Evolutionary conservation across 2,113 vertebrate genomes (phyloP), one percentile per base, ranked within the genome.

Genomic region (Aspiorhynchus laticeps): DNA sequence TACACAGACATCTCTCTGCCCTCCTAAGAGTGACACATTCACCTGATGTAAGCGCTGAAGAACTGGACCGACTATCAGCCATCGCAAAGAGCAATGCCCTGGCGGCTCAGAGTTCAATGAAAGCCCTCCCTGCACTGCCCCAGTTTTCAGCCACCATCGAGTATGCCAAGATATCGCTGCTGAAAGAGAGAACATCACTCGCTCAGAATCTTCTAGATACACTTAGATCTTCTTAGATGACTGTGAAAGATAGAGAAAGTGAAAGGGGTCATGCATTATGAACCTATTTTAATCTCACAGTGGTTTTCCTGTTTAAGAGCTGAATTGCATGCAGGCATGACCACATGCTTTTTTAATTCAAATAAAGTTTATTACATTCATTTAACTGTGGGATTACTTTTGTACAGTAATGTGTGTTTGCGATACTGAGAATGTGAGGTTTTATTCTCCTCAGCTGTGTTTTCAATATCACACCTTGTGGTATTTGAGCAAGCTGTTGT

Each of bases 111-210:
- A 89, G 43, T 53, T 93, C 91, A 82, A 91, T 97, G 79, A 38
- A 87, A 76, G 89, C 85, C 19, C 94, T 99, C 2, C 96, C 97
- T 0, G 91, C 84, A 0, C 88, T 96, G 78, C 95, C 97, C 8
- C 96, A 96, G 90, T 98, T 99, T 93, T 93, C 94, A 81, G 96
- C 93, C 93, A 93, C 95, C 0, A 83, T 89, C 8, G 96, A 98
- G 91, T 95, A 96, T 84, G 94, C 95, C 1, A 94, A 93, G 67
- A 90, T 98, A 74, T 78, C 91, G 51, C 93, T 99, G 90, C 90
- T 90, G 87, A 94, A 93, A 0, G 95, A 96, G 90, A 96, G 94
- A 91, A 87, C 95, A 85, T 88, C 77, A 0, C 90, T 95, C 80
- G 95, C 94, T 88, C 92, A 96, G 87, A 91, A 94, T 65, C 90